Conservation (phyloP, 2,888 invertebrate genomes). For the Xanthostigma xanthostigma region DNA sequence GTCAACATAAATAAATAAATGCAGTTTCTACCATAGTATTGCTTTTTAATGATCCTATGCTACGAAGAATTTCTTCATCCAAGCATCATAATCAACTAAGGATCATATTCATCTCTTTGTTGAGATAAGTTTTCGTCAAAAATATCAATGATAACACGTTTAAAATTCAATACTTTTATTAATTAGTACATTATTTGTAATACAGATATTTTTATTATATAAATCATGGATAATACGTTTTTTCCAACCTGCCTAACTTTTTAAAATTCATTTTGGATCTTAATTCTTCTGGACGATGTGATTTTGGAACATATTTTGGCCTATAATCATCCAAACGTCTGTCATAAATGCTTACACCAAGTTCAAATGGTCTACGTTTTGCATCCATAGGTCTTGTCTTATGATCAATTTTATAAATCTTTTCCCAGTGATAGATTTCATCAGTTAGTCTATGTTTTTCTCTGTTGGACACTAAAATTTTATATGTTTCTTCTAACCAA, state of each 20-base stretch:
- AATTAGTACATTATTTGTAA: too few species aligned
- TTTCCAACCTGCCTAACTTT: background rate
- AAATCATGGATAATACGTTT: constrained; percentile 4
- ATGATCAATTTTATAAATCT: constrained; percentile 60
- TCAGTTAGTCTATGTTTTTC: constrained; percentile 43
- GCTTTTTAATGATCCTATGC: too few species aligned
- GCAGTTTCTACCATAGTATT: too few species aligned
- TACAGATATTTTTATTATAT: background rate
- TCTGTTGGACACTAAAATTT: constrained; percentile 52
- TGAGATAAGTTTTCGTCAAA: too few species aligned
- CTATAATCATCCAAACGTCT: constrained; percentile 51
- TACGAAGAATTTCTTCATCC: too few species aligned
- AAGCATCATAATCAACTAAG: too few species aligned
- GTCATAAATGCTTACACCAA: constrained; percentile 41
- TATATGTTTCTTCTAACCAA: constrained; percentile 56
- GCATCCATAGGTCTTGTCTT: constrained; percentile 54
- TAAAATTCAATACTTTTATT: too few species aligned
- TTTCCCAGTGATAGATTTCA: constrained; percentile 69
- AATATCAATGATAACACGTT: too few species aligned
- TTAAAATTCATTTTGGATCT: constrained; percentile 3
- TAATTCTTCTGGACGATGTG: constrained; percentile 33
- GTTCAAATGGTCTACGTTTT: constrained; percentile 54
- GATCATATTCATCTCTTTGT: too few species aligned
- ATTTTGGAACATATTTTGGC: constrained; percentile 55
- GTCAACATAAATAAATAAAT: too few species aligned